Evolutionary conservation across 2,797 vertebrate species (phyloP).

Genomic region (Manis javanica): DNA sequence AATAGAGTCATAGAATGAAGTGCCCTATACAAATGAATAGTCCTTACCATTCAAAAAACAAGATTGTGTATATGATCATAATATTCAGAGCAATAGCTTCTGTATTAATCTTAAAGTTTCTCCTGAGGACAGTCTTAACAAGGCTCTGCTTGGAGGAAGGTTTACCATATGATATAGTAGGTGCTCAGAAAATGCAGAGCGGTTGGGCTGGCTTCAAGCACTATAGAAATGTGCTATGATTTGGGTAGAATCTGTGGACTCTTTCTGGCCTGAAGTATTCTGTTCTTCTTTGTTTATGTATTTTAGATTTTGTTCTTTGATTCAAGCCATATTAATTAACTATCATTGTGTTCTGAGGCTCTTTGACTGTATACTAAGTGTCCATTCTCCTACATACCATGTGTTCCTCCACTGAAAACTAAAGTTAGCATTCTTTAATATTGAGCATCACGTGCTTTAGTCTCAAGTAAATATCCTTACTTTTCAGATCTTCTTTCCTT

Average conservation of each 20-base stretch:
- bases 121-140: neutral
- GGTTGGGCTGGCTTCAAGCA: neutral
- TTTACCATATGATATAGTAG: neutral
- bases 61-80: neutral
- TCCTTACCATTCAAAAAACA: neutral
- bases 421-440: neutral
- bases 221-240: fast-evolving
- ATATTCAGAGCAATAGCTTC: neutral
- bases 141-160: neutral
- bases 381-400: neutral
- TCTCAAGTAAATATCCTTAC: neutral
- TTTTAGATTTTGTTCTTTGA: neutral
- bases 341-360: neutral
- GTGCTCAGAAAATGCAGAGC: neutral
- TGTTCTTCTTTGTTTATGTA: neutral
- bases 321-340: neutral
- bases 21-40: neutral
- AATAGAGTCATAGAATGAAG: neutral
- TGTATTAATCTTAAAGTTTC: neutral
- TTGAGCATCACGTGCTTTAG: neutral
- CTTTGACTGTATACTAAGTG: neutral
- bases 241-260: neutral
- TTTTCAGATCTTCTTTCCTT: neutral
- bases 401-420: neutral
- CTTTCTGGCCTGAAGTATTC: neutral